Base-by-base conservation (phyloP, 1,140 invertebrate genomes). In the Trachymyrmex cornetzi region DNA sequence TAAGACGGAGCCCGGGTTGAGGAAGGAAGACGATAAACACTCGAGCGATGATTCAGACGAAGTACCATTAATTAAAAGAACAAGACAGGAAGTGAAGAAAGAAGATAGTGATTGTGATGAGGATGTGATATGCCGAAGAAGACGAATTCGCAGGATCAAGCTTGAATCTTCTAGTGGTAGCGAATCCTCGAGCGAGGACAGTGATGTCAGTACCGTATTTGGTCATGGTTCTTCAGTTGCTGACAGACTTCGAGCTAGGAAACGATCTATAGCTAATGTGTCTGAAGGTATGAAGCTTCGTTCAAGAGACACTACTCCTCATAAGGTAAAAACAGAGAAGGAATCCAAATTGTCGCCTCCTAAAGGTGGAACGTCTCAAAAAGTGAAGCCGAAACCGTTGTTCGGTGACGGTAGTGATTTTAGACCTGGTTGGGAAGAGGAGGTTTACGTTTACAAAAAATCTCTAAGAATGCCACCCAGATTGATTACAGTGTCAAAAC, bases 371-470 rank as follows among this genome's bases (percentile, higher is more conserved):
- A 69, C 59, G 0, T 81, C 89, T 0, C 89, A 93, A 16, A 95
- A 95, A 61, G 19, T 79, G 0, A 95, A 94, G 77, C 94, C 92
- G 0, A 97, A 97, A 92, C 96, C 96, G 3, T 94, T 96, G 22
- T 97, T 97, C 92, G 97, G 97, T 0, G 97, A 97, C 93, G 97
- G 97, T n/a, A 97, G 97, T 61, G 96, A 97, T 90, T 97, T 97
- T 90, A 95, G 96, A 88, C 97, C 97, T 0, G 97, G 97, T 0
- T 98, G 97, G 97, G 97, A 98, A 94, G 97, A 97, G 90, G 97
- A 98, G 91, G 96, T 98, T 30, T 98, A 97, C 89, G 96, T 96
- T 86, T 98, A 97, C 89, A 98, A 98, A 93, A 96, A 97, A 87
- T 98, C 97, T 0, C 94, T 98, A 2, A 96, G 98, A 77, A 98